These are phyloP conservation scores for Hypercompe scribonia DNA, from an alignment of 2,888 invertebrate genomes.

Conservation along the genomic window DNA sequence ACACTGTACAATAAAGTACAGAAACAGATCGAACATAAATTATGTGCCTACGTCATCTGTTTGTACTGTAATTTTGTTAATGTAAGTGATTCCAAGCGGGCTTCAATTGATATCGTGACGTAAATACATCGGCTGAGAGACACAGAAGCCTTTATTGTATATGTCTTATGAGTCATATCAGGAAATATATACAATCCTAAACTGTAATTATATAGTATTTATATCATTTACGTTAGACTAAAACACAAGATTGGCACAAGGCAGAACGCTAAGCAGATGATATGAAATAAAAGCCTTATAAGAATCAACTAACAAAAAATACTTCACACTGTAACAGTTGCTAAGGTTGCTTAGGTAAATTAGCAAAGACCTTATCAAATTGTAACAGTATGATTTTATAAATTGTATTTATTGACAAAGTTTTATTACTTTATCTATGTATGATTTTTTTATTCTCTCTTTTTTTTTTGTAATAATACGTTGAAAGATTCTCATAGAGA, in stretches of 20 bases:
- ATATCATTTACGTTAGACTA: too few species aligned
- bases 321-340: too few species aligned
- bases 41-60: not conserved
- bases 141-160: not conserved
- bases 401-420: too few species aligned
- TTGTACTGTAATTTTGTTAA: not conserved
- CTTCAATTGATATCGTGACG: not conserved
- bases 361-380: too few species aligned
- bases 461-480: too few species aligned
- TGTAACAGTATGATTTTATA: too few species aligned
- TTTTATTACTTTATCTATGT: too few species aligned
- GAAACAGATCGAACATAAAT: not conserved
- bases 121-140: not conserved
- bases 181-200: not conserved
- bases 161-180: not conserved
- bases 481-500: too few species aligned
- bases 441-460: too few species aligned
- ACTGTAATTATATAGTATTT: too few species aligned
- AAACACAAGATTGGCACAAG: not conserved
- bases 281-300: not conserved
- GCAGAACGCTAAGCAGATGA: not conserved
- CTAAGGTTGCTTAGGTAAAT: too few species aligned
- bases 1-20: not conserved
- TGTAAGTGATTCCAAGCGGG: not conserved
- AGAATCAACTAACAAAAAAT: not conserved